phyloP scores from a whole-genome alignment of 2,888 invertebrate species.

The Elmis aenea region DNA sequence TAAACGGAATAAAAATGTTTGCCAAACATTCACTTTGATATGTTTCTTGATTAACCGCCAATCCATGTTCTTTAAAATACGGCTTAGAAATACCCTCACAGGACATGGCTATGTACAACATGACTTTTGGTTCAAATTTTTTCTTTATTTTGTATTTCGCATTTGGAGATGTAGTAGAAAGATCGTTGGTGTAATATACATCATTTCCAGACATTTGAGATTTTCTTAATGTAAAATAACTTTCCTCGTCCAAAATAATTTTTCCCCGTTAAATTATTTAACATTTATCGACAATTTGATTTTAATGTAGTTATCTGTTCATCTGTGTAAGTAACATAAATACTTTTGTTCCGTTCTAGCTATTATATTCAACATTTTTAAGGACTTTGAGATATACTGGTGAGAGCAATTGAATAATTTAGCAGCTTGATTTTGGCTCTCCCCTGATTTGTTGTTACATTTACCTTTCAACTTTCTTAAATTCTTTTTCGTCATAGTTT shows the following conservation, averaged over 20 bases:
- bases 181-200: not conserved
- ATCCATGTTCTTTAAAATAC: slow-evolving; percentile 1
- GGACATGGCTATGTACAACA: too few species aligned
- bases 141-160: slow-evolving; percentile 2
- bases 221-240: slow-evolving; percentile 1
- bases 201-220: too few species aligned
- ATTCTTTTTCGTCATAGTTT: too few species aligned
- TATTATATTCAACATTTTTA: too few species aligned
- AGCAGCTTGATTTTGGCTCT: slow-evolving; percentile 1
- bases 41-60: too few species aligned
- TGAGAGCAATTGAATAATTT: slow-evolving; percentile 2
- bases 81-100: too few species aligned
- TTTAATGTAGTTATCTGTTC: too few species aligned
- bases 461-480: too few species aligned
- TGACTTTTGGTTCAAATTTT: too few species aligned
- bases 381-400: not conserved
- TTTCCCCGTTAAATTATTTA: not conserved
- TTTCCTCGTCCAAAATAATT: slow-evolving; percentile 2
- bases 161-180: slow-evolving; percentile 1
- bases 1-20: not conserved
- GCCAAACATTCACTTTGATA: slow-evolving; percentile 4
- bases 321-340: slow-evolving; percentile 1
- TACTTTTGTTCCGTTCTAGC: not conserved
- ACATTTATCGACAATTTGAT: slow-evolving; percentile 1
- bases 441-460: slow-evolving; percentile 2